Percentiles rank a stretch among this genome's conserved stretches.
These are phyloP conservation scores for Taxidea taxus DNA, from an alignment of 2,113 vertebrate species.

Conservation along the genomic window DNA sequence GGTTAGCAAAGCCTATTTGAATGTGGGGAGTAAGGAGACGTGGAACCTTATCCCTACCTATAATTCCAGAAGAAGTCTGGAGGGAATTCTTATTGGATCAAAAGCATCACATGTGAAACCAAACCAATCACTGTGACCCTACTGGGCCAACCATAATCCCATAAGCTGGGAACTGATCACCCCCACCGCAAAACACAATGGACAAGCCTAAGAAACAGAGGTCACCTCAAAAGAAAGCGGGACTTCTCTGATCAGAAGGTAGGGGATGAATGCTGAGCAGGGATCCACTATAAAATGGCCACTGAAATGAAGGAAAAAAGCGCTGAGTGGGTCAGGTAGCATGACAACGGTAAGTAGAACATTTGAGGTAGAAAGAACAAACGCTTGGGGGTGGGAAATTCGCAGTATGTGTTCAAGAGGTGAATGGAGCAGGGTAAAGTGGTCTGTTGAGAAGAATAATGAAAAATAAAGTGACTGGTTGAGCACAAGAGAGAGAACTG, in stretches of 20 bases:
- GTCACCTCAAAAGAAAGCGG: background rate
- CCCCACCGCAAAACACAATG: background rate
- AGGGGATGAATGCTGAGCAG: accelerated
- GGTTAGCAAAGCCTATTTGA: background rate
- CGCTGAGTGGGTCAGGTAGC: accelerated
- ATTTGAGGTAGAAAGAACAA: background rate
- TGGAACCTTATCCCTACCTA: background rate
- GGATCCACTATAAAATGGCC: accelerated
- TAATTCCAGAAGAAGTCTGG: background rate
- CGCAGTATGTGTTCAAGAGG: background rate
- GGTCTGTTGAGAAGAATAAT: background rate
- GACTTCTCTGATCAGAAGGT: background rate
- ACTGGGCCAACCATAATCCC: background rate
- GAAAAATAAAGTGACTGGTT: background rate
- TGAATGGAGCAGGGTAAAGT: background rate
- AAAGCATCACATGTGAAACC: background rate
- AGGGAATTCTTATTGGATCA: background rate
- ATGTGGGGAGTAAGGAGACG: background rate
- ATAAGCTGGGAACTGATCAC: background rate
- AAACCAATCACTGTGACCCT: background rate
- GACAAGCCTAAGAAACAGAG: background rate
- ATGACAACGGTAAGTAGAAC: accelerated
- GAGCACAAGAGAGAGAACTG: background rate
- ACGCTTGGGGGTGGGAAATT: background rate
- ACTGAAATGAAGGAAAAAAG: background rate